Conservation (phyloP, 2,888 invertebrate species). For the Nephrotoma flavescens region DNA sequence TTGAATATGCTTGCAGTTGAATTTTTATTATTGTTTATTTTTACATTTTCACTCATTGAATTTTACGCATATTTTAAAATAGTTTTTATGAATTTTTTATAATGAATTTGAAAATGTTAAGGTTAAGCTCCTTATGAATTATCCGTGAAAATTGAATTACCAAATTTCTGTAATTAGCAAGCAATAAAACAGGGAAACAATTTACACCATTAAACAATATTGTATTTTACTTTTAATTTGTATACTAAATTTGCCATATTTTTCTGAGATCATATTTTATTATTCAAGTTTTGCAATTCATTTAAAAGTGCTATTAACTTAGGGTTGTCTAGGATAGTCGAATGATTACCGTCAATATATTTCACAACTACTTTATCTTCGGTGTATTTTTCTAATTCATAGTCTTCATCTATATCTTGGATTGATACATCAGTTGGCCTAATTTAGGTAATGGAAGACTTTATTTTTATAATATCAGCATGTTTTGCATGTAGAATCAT, state of each 20-base stretch:
- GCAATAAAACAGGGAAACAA: no score
- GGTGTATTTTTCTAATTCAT: slow-evolving; percentile 44
- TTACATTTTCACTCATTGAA: background rate
- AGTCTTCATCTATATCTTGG: slow-evolving; percentile 43
- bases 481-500: slow-evolving; percentile 16
- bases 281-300: slow-evolving; percentile 12
- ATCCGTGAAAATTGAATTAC: no score
- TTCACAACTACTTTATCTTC: slow-evolving; percentile 41
- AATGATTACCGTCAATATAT: slow-evolving; percentile 55
- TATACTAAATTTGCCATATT: no score
- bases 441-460: slow-evolving; percentile 43
- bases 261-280: no score
- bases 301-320: slow-evolving; percentile 49
- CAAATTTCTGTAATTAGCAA: no score
- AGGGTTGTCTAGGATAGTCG: slow-evolving; percentile 51
- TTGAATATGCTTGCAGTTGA: background rate
- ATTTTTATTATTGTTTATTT: background rate
- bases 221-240: no score
- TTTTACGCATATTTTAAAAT: background rate
- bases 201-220: no score
- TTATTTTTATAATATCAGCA: slow-evolving; percentile 32
- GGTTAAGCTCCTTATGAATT: no score
- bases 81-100: no score
- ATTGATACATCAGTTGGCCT: slow-evolving; percentile 44
- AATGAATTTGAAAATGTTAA: no score